Evolutionary conservation across 2,888 invertebrate genomes (phyloP).

Genomic region (Autographa pulchrina): DNA sequence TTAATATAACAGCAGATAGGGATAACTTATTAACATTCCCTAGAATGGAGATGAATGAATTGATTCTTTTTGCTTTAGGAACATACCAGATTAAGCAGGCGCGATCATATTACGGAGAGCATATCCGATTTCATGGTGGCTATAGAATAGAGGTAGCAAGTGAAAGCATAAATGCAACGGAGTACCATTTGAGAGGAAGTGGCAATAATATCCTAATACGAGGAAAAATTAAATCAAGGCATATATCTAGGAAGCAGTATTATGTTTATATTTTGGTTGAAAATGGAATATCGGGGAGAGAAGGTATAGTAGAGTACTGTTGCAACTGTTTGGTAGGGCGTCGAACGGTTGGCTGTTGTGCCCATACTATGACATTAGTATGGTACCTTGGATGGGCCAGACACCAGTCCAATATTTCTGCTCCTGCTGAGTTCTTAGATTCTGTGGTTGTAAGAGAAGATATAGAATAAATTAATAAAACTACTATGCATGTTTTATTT

Average conservation of each 20-base stretch:
- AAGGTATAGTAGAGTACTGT: constrained; percentile 24
- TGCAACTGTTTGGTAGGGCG: constrained; percentile 46
- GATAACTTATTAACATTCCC: constrained; percentile 33
- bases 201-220: background rate
- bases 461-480: no score
- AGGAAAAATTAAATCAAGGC: constrained; percentile 11
- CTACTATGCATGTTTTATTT: no score
- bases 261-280: constrained; percentile 8
- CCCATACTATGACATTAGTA: constrained; percentile 41
- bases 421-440: constrained; percentile 24
- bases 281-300: constrained; percentile 10
- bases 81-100: constrained; percentile 37
- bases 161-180: background rate
- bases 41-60: constrained; percentile 28
- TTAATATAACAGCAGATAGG: constrained; percentile 12
- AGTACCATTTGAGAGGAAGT: constrained; percentile 7
- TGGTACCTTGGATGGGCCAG: constrained; percentile 44
- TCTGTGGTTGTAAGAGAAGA: constrained; percentile 6
- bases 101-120: constrained; percentile 30
- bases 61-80: constrained; percentile 33
- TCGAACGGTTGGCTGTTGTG: constrained; percentile 45
- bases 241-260: background rate
- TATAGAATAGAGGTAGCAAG: constrained; percentile 9
- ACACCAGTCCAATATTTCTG: constrained; percentile 17
- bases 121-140: constrained; percentile 18